Evolutionary conservation across 2,113 vertebrate species (phyloP), one percentile per base, ranked within the genome.

Genomic region (Ammospiza caudacuta): DNA sequence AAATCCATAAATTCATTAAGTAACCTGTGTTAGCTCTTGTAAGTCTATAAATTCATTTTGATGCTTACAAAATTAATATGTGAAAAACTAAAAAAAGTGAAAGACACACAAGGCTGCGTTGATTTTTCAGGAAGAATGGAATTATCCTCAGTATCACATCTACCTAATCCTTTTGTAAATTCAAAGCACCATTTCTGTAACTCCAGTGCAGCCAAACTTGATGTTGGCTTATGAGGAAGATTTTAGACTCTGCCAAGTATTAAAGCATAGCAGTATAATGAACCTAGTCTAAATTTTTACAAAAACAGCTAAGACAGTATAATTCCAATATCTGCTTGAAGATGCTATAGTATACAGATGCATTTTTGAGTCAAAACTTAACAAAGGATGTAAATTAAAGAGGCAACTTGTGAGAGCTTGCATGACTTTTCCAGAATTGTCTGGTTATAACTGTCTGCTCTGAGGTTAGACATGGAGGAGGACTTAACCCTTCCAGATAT

Each of bases 1-100:
- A 97, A 96, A 97, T 97, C 90, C 80, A 96, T 95, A 96, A 87
- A 94, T 97, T 95, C 92, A 95, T 97, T 97, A 96, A 96, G 67
- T 70, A 96, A 90, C 18, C 9, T 88, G 28, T 87, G 58, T 54
- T 91, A 96, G 82, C 75, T 85, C 37, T 81, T 91, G 49, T 47
- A 94, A 47, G 35, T 66, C 82, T 88, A 37, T 94, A 94, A 97
- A 96, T 96, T 95, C 43, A 55, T 47, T 91, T 17, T 74, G 57
- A 79, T 89, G 39, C 31, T 79, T 87, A 24, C n/a, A 69, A 27
- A 89, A 76, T 31, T 57, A 64, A 31, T 52, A 68, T 19, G 7
- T 27, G 31, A 1, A 22, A 37, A 44, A 61, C 83, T 12, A 51
- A 82, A 37, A 21, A 31, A 77, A 31, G 19, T 54, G 11, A 35